These are phyloP conservation scores for Porites lobata DNA, from an alignment of 92 coral and sea anemone genomes.

Conservation along the genomic window DNA sequence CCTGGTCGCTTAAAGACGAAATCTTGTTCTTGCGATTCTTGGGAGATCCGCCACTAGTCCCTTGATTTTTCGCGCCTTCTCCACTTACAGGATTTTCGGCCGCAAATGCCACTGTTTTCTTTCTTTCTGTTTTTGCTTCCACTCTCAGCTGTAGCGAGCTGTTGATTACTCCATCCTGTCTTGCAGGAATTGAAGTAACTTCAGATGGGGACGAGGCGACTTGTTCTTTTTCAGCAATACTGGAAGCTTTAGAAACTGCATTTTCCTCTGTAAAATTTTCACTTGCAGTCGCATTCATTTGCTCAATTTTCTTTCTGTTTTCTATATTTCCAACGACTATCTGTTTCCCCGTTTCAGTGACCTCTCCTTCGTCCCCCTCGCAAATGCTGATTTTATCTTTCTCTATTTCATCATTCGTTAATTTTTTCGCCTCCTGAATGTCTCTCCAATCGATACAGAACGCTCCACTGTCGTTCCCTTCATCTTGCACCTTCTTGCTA, in stretches of 20 bases:
- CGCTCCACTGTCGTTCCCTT: slow-evolving; percentile 18
- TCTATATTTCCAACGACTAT: not conserved
- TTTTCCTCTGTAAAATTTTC: not conserved
- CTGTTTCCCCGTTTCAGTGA: not conserved
- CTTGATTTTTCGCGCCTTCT: not conserved
- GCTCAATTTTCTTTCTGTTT: not conserved
- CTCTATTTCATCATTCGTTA: not conserved
- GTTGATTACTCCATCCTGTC: not conserved
- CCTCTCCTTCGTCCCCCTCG: not conserved
- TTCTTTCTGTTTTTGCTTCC: not conserved
- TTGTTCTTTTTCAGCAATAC: not conserved
- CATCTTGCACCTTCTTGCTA: slow-evolving; percentile 8
- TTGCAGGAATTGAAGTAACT: not conserved
- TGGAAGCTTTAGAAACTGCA: not conserved
- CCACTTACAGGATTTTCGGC: not conserved
- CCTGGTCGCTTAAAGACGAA: slow-evolving; percentile 63
- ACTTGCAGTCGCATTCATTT: not conserved
- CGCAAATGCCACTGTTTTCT: slow-evolving; percentile 10
- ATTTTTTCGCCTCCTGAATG: slow-evolving; percentile 45
- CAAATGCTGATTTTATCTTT: not conserved
- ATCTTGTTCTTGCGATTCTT: slow-evolving; percentile 45
- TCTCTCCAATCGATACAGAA: slow-evolving; percentile 78
- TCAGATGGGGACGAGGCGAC: not conserved
- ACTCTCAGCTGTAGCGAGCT: not conserved
- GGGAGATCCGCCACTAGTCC: not conserved